Base-by-base conservation (phyloP, 2,113 vertebrate species). In the Epinephelus moara region DNA sequence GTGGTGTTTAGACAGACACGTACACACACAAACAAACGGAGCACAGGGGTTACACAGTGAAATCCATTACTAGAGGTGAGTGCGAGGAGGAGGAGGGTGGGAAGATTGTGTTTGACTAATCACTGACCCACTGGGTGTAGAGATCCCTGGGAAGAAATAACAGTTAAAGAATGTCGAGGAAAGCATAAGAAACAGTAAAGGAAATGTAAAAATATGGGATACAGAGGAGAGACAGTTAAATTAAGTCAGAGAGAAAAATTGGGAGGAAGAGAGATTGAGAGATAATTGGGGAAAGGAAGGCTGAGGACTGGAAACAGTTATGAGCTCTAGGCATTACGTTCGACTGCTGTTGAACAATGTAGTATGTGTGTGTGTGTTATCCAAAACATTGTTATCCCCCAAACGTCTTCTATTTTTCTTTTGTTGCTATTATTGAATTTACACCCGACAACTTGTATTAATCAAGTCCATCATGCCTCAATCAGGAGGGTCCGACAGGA, bases 61-160 rank as follows among this genome's bases (percentile, higher is more conserved):
- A 82, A 77, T 63, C 82, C 57, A 75, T 68, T 81, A 81, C 6
- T 6, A 25, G 19, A 53, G 70, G n/a, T 66, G 17, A 64, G 49
- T 27, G 30, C 50, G 67, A 50, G 45, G 52, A 19, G 27, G 45
- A 64, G 75, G 47, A 76, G 63, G 73, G 15, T 78, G 71, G 56
- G 50, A 42, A 18, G 33, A 9, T 68, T 90, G 85, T 82, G 77
- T 89, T 90, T 89, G 89, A 85, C 73, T 88, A 70, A 76, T 75
- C 61, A 19, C 59, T 79, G 85, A 88, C 72, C 78, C 57, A 37
- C 5, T 74, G 79, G 76, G 63, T 84, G 81, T 33, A 78, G 73
- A 49, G 60, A 80, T 79, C 53, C 42, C 37, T 69, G 57, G 70
- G 42, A 88, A 88, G 81, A 88, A 89, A 82, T 55, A 67, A 45